Evolutionary conservation across 92 coral and sea anemone species (phyloP).

Genomic region (Meandrina meandrites): DNA sequence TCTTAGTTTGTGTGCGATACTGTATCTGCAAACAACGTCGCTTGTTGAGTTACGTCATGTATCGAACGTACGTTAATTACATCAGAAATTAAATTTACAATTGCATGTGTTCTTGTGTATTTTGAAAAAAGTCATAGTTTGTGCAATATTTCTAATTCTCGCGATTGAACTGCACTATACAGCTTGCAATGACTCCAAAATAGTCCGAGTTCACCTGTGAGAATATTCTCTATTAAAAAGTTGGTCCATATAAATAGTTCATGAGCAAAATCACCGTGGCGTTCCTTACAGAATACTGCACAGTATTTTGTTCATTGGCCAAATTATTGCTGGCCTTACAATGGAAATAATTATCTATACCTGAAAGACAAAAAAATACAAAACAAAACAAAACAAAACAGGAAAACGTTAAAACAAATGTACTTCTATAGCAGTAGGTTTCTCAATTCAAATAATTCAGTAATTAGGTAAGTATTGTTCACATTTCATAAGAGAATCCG

Average conservation of each 20-base stretch:
- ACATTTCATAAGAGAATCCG: not conserved
- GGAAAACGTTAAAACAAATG: not conserved
- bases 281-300: not conserved
- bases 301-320: not conserved
- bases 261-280: not conserved
- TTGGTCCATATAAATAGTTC: not conserved
- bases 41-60: not conserved
- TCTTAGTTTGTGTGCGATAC: not conserved
- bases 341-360: not conserved
- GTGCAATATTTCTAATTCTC: not conserved
- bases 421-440: not conserved
- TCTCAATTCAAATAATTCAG: not conserved
- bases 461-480: not conserved
- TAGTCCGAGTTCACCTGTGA: not conserved
- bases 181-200: not conserved
- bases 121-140: no score
- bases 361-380: not conserved
- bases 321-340: not conserved
- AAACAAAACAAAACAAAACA: not conserved
- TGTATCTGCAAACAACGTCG: conserved; percentile 3
- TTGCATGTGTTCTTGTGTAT: not conserved
- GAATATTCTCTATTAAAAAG: not conserved
- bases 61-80: not conserved
- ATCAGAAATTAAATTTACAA: not conserved
- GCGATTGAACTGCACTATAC: no score